Percentiles rank a stretch among this genome's conserved stretches.
These are phyloP conservation scores for Malthinus seriepunctatus DNA, from an alignment of 2,888 invertebrate genomes.

Conservation along the genomic window DNA sequence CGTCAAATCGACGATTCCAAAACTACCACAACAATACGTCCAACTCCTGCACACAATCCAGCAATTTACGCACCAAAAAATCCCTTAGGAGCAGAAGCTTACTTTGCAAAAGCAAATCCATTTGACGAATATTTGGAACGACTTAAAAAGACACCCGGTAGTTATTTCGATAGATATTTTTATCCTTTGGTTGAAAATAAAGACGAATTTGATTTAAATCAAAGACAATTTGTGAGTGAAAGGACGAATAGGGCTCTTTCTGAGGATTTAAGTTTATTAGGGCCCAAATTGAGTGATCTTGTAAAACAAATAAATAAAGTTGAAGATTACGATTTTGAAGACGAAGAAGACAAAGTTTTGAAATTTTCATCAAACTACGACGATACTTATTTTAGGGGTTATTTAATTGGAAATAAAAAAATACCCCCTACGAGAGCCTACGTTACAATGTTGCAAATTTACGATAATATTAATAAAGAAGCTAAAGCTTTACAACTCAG, in stretches of 20 bases:
- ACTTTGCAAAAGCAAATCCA: conserved; percentile 20
- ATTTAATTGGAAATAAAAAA: conserved; percentile 55
- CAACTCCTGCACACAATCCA: conserved; percentile 52
- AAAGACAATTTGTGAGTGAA: neutral
- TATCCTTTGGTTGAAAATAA: conserved; percentile 12
- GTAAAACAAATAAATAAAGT: conserved; percentile 46
- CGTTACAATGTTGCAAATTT: conserved; percentile 62
- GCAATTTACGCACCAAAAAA: conserved; percentile 60
- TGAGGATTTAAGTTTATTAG: conserved; percentile 38
- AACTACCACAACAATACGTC: conserved; percentile 45
- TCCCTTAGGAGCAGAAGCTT: conserved; percentile 51
- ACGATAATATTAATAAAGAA: conserved; percentile 68
- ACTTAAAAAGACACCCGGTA: conserved; percentile 33
- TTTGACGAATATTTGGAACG: conserved; percentile 36
- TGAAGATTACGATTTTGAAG: conserved; percentile 37
- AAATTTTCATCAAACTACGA: conserved; percentile 47
- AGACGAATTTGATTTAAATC: neutral
- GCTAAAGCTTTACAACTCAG: conserved; percentile 65
- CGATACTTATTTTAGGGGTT: conserved; percentile 41
- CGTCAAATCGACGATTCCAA: conserved; percentile 41
- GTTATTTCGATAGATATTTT: conserved; percentile 35
- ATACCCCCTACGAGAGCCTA: conserved; percentile 63
- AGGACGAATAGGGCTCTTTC: neutral
- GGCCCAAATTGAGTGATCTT: conserved; percentile 48
- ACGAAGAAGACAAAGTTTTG: conserved; percentile 41